phyloP scores from a whole-genome alignment of 2,797 vertebrate species.

The Molossus alvarezi region DNA sequence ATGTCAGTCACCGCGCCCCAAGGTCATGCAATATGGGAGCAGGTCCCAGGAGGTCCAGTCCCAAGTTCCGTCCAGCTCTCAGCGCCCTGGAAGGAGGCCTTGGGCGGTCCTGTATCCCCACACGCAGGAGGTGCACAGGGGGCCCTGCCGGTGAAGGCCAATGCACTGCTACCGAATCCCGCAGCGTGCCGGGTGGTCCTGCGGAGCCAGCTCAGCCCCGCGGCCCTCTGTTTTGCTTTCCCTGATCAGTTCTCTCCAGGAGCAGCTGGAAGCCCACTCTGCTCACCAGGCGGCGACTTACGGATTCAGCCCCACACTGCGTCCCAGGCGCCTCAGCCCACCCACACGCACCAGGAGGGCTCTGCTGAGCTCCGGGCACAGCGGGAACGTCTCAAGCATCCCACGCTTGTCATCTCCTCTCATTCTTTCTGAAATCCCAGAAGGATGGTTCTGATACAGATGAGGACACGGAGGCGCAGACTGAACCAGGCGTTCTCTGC shows the following conservation, averaged over 20 bases:
- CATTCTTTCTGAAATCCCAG: not conserved
- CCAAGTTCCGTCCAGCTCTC: not conserved
- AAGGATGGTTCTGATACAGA: too few species aligned
- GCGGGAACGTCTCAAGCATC: accelerated
- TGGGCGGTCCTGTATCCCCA: not conserved
- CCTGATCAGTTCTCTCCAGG: not conserved
- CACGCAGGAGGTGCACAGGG: not conserved
- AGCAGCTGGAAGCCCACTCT: accelerated
- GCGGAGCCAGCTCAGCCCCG: not conserved
- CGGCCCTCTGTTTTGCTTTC: not conserved
- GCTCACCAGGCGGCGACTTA: not conserved
- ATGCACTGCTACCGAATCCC: not conserved
- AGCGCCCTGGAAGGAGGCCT: accelerated
- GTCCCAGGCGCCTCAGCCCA: not conserved
- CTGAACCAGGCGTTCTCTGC: too few species aligned
- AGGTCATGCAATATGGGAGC: not conserved
- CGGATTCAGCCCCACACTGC: accelerated
- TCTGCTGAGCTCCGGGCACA: not conserved
- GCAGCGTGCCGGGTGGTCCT: accelerated
- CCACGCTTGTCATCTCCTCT: not conserved
- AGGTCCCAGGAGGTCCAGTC: not conserved
- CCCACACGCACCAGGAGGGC: accelerated
- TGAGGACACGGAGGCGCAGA: too few species aligned
- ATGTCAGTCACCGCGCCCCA: accelerated
- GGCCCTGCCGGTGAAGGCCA: not conserved